phyloP scores from a whole-genome alignment of 2,888 invertebrate genomes.

The Drosophila aldrichi region DNA sequence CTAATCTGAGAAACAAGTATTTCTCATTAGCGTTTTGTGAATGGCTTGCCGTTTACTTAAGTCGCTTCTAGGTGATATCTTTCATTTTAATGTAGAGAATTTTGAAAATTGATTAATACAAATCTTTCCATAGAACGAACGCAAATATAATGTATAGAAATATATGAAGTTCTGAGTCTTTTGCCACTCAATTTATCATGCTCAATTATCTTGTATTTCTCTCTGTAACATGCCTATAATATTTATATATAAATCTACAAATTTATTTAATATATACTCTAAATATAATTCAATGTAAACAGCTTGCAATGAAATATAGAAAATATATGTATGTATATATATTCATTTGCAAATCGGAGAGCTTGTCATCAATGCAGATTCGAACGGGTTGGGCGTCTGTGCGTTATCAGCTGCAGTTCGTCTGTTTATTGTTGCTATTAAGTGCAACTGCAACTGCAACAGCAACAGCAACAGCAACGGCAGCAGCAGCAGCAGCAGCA shows the following conservation, averaged over 20 bases:
- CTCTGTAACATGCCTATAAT: no score
- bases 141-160: background rate
- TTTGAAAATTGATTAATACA: background rate
- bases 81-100: background rate
- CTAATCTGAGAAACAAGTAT: background rate
- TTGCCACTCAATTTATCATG: no score
- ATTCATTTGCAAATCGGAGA: slow-evolving; percentile 7
- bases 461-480: background rate
- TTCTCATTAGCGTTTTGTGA: slow-evolving; percentile 1
- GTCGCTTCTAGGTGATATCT: background rate
- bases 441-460: slow-evolving; percentile 11
- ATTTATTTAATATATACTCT: background rate
- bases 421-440: slow-evolving; percentile 15
- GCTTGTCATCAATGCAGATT: slow-evolving; percentile 16
- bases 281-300: slow-evolving; percentile 5
- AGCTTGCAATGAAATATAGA: slow-evolving; percentile 1
- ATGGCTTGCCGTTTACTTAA: background rate
- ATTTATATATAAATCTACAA: no score
- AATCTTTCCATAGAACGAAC: background rate
- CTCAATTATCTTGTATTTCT: no score
- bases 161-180: background rate
- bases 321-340: background rate
- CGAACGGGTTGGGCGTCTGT: slow-evolving; percentile 24
- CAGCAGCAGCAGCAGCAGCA: background rate
- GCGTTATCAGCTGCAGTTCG: slow-evolving; percentile 35